Evolutionary conservation across 2,797 vertebrate species (phyloP).

Genomic region (Galago senegalensis): DNA sequence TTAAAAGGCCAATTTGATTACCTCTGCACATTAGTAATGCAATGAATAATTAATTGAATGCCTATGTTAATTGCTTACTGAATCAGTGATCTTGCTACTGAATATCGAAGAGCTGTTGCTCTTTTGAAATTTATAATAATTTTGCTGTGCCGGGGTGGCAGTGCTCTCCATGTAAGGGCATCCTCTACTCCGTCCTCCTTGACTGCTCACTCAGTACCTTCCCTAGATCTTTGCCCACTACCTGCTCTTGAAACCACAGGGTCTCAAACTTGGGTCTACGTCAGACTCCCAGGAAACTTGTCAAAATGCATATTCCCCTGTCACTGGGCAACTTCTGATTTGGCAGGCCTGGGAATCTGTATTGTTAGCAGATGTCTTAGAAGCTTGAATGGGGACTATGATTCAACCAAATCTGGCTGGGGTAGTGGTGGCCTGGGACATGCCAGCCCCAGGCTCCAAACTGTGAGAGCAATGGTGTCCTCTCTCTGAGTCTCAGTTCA

Average conservation of each 20-base stretch:
- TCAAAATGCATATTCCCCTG: not conserved
- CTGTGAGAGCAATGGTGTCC: not conserved
- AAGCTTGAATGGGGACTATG: not conserved
- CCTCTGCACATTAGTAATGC: conserved; percentile 75
- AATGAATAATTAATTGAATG: conserved; percentile 81
- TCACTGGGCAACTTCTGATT: not conserved
- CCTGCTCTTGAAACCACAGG: not conserved
- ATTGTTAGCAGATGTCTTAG: not conserved
- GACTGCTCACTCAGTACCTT: not conserved
- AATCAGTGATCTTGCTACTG: conserved; percentile 74
- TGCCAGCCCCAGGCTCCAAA: not conserved
- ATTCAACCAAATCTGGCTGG: not conserved
- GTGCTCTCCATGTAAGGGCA: not conserved
- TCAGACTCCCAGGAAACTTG: not conserved
- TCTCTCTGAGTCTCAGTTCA: not conserved
- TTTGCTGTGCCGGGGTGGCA: not conserved
- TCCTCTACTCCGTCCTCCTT: not conserved
- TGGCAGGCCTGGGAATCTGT: not conserved
- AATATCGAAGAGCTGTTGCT: conserved; percentile 70
- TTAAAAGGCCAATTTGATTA: conserved; percentile 84
- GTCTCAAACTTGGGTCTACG: not conserved
- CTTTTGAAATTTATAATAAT: conserved; percentile 72
- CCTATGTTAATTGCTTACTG: conserved; percentile 82
- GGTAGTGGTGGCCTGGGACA: not conserved
- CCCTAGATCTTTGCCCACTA: not conserved